These are phyloP conservation scores for Ammodytes marinus DNA, from an alignment of 2,113 vertebrate genomes.

Conservation along the genomic window DNA sequence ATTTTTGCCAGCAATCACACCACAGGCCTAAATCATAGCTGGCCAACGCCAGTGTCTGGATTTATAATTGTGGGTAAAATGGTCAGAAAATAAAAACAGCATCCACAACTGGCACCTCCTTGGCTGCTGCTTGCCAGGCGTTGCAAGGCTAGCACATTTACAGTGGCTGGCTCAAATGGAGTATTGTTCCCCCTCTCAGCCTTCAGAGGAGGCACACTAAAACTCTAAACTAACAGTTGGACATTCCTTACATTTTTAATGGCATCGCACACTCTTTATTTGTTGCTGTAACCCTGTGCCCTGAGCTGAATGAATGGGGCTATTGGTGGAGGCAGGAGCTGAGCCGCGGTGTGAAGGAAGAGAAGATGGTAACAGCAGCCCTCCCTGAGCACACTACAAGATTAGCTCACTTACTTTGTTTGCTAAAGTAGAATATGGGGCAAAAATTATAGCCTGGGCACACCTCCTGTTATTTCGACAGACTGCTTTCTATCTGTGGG, in stretches of 20 bases:
- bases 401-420: conserved; percentile 76
- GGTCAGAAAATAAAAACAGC: conserved; percentile 74
- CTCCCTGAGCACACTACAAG: conserved; percentile 66
- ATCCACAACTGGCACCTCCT: conserved; percentile 74
- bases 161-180: conserved; percentile 77
- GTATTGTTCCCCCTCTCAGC: conserved; percentile 81
- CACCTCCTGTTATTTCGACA: conserved; percentile 66
- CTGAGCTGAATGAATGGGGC: conserved; percentile 85
- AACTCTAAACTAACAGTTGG: conserved; percentile 89
- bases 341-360: conserved; percentile 72
- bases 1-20: conserved; percentile 80
- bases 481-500: conserved; percentile 48
- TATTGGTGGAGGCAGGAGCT: conserved; percentile 84
- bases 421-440: conserved; percentile 65
- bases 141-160: conserved; percentile 72
- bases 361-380: conserved; percentile 67
- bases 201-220: conserved; percentile 83
- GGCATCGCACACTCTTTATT: conserved; percentile 88
- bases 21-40: conserved; percentile 70
- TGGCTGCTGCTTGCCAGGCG: conserved; percentile 47
- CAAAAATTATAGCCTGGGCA: conserved; percentile 63
- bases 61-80: conserved; percentile 77
- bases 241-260: conserved; percentile 93
- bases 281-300: conserved; percentile 93
- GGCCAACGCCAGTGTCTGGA: conserved; percentile 64